phyloP scores from a whole-genome alignment of 2,797 vertebrate genomes.

The Anisognathus igniventris region DNA sequence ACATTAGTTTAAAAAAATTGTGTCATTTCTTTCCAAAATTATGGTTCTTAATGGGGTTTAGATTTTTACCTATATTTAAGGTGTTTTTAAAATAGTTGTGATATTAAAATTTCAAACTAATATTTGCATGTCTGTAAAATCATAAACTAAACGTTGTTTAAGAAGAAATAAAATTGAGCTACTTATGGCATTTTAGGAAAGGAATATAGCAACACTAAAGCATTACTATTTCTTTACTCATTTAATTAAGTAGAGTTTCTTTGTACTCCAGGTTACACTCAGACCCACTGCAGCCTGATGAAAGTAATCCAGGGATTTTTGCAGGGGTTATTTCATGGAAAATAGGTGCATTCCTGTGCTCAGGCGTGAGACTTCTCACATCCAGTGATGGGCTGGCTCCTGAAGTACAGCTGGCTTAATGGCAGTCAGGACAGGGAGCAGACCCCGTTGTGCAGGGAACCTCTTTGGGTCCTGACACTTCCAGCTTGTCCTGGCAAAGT shows the following conservation, averaged over 20 bases:
- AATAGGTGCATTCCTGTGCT: neutral
- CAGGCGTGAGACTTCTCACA: neutral
- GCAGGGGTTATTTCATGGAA: neutral
- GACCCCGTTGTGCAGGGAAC: neutral
- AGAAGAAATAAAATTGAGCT: neutral
- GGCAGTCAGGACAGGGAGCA: neutral
- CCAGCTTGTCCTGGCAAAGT: neutral
- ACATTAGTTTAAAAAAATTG: neutral
- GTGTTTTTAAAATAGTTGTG: neutral
- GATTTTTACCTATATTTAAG: neutral
- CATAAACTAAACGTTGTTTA: neutral
- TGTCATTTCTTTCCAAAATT: neutral
- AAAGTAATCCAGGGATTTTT: neutral
- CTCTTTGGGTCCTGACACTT: neutral
- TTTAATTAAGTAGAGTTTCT: neutral
- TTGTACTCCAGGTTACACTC: neutral
- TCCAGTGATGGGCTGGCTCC: neutral
- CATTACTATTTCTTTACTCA: neutral
- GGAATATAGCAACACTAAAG: accelerated
- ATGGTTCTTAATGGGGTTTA: neutral
- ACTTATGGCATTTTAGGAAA: neutral
- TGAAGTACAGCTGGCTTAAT: neutral
- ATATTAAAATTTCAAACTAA: neutral
- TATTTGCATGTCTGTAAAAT: neutral
- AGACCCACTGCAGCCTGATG: neutral